Percentiles rank a stretch among this genome's conserved stretches.
Evolutionary conservation across 2,797 vertebrate species (phyloP).

Genomic region (Malurus splendens): DNA sequence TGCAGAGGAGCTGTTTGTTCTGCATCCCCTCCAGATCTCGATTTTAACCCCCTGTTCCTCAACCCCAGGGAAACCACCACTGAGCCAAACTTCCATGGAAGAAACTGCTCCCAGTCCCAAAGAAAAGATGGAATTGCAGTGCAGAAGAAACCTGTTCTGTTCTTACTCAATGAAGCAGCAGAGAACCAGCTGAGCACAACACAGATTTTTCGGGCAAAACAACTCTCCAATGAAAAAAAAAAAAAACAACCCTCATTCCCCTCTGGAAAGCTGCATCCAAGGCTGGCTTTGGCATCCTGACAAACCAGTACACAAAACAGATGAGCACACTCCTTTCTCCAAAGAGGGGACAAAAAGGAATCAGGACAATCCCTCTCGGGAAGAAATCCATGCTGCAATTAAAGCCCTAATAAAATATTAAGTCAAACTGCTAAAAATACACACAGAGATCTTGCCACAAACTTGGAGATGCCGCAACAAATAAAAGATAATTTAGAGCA

Average conservation of each 20-base stretch:
- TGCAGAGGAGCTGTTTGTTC: neutral
- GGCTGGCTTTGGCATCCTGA: neutral
- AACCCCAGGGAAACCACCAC: neutral
- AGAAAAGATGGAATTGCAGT: neutral
- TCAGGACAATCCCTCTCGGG: neutral
- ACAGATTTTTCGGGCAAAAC: neutral
- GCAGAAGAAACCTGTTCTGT: neutral
- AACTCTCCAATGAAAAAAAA: neutral
- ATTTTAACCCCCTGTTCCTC: neutral
- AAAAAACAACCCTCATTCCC: neutral
- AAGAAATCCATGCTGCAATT: neutral
- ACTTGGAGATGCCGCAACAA: neutral
- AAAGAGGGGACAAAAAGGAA: neutral
- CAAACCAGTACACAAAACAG: neutral
- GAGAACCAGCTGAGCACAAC: neutral
- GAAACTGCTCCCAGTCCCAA: neutral
- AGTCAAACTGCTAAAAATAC: slow-evolving; percentile 5
- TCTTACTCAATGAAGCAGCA: neutral
- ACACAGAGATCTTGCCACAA: neutral
- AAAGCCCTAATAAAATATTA: slow-evolving; percentile 6
- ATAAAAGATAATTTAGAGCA: neutral
- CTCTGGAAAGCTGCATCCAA: neutral
- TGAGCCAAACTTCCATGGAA: neutral
- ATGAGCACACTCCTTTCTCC: neutral
- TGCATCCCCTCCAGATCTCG: neutral